phyloP scores from a whole-genome alignment of 2,113 vertebrate species.

The human region DNA sequence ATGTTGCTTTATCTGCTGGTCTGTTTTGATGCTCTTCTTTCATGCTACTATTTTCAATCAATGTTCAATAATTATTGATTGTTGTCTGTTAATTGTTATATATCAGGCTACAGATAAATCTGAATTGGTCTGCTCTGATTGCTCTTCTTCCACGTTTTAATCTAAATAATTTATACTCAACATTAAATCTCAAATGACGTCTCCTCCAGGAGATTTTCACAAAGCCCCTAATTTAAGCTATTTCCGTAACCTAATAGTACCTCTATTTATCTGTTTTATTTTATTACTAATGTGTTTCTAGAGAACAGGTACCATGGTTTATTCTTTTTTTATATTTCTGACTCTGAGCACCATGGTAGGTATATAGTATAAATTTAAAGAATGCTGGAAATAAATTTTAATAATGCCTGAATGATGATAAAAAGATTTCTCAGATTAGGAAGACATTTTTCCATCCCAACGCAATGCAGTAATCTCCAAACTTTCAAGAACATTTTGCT shows the following conservation, averaged over 20 bases:
- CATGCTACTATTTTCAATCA: background rate
- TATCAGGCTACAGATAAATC: background rate
- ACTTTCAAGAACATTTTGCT: background rate
- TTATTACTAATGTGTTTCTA: background rate
- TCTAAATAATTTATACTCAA: background rate
- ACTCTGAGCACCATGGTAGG: background rate
- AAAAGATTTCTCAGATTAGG: background rate
- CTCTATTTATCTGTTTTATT: background rate
- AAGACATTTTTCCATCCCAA: background rate
- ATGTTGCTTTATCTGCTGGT: background rate
- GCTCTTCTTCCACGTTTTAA: background rate
- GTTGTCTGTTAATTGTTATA: background rate
- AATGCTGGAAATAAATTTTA: background rate
- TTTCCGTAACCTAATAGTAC: background rate
- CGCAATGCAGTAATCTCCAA: background rate
- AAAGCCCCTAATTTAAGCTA: background rate
- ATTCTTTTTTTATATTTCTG: background rate
- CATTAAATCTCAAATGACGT: background rate
- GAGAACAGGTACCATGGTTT: background rate
- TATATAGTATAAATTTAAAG: background rate
- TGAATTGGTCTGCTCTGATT: background rate
- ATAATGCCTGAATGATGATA: background rate
- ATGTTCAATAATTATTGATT: background rate
- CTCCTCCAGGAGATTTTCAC: background rate
- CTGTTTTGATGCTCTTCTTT: background rate